Base-by-base conservation (phyloP, 2,888 invertebrate species). In the Drosophila mettleri region DNA sequence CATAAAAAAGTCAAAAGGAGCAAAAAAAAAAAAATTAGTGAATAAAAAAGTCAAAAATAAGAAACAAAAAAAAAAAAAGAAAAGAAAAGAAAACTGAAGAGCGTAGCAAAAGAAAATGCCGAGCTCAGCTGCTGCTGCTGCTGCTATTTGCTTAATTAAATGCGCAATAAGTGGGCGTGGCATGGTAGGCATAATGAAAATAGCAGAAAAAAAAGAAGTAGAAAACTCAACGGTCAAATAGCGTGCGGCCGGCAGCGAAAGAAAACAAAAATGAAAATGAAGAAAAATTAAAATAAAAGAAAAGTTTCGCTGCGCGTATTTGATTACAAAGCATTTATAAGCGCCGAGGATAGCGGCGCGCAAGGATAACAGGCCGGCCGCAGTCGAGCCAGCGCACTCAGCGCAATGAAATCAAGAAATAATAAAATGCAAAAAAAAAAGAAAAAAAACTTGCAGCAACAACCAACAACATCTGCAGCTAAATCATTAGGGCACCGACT, bases 91-190 rank as follows among this genome's bases (percentile, higher is more conserved):
- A 49, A 61, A n/a, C n/a, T n/a, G n/a, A n/a, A n/a, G n/a, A n/a
- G n/a, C n/a, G n/a, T n/a, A 34, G 38, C 27, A 2, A 34, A 49
- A 20, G 52, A 39, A 62, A 63, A 60, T 64, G 27, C 54, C 43
- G 45, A 75, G 64, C 69, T 72, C 69, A 72, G 45, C 69, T 67
- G 68, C 66, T 62, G 31, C 12, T 29, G 20, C 54, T 69, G 64
- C 66, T 68, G 83, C 83, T 86, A 86, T 83, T 83, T 86, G 80
- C 83, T 74, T 83, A 83, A 83, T 83, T 83, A 83, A 83, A 83
- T 86, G 80, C 80, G 67, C 71, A 72, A 66, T 63, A 55, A 55
- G 67, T 43, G 69, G 69, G 74, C 59, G 72, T 73, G 69, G 55
- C 24, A 58, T 14, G 53, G 22, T 45, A 34, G 53, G 22, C 31